Evolutionary conservation across 2,888 invertebrate genomes (phyloP), one percentile per base, ranked within the genome.

Genomic region (Tetragnatha montana): DNA sequence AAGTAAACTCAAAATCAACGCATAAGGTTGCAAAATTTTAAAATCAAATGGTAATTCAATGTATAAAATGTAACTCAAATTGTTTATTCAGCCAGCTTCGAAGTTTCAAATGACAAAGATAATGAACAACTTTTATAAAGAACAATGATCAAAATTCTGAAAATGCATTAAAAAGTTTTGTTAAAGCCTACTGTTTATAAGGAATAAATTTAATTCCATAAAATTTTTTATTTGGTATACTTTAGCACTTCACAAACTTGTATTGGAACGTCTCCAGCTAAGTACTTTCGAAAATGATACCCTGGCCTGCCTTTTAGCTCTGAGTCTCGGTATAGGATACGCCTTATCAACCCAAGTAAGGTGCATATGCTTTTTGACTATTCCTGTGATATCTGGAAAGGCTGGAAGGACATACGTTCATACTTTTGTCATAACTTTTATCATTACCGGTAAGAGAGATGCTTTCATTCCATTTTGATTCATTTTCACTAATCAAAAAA

Each of bases 331-430:
- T 17, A 68, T 81, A 0, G 88, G 91, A 6, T 91, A 68, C n/a
- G 88, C 91, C 21, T 2, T 82, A 3, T 91, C 91, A 0, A 88
- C 81, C 6, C 88, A 91, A 49, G 82, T 91, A 10, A 75, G 91
- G 0, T 88, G 88, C 79, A 88, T 91, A 4, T 91, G 88, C 60
- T 82, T 76, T 17, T 69, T 91, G 14, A 79, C 88, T 8, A 71
- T 91, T 12, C 88, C 91, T 1, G 74, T 50, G 1, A 70, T 88
- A 35, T 91, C 69, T 17, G 91, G 91, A 6, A 85, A 81, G 47
- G 70, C 82, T 8, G 91, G 91, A 7, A 12, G 91, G 6, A 82
- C 86, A 10, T 91, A 88, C 17, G 50, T 86, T 21, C 82, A 68
- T 70, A 88, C 88, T 8, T 88, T 86, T 21, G 75, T 85, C 22